Evolutionary conservation across 2,888 invertebrate species (phyloP).

Genomic region (Xylocampa areola): DNA sequence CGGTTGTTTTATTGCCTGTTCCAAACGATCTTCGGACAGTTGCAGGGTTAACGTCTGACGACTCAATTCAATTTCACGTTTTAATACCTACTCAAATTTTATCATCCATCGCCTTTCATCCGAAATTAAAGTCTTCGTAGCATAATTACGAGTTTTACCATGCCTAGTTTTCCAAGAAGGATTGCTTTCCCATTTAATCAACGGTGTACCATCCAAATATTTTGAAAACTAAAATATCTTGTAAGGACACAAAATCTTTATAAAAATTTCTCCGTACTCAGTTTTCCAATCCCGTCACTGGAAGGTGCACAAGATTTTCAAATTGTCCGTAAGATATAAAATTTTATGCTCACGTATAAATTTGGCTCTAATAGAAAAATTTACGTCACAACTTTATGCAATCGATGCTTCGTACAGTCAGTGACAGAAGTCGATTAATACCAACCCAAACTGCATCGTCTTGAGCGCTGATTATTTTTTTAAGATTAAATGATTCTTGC

Average conservation of each 20-base stretch:
- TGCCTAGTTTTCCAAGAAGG: neutral
- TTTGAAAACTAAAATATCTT: slow-evolving; percentile 29
- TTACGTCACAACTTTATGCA: slow-evolving; percentile 37
- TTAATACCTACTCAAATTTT: slow-evolving; percentile 38
- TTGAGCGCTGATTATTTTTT: too few relatives aligned
- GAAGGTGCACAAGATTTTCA: slow-evolving; percentile 28
- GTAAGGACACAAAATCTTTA: slow-evolving; percentile 25
- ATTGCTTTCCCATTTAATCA: slow-evolving; percentile 28
- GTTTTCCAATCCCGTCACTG: slow-evolving; percentile 32
- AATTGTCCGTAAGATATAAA: slow-evolving; percentile 44
- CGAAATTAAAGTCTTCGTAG: slow-evolving; percentile 34
- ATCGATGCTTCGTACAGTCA: slow-evolving; percentile 26
- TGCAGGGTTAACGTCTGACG: slow-evolving; percentile 22
- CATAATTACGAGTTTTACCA: slow-evolving; percentile 10
- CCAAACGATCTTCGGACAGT: slow-evolving; percentile 35
- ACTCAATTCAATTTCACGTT: slow-evolving; percentile 30
- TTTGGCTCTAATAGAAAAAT: slow-evolving; percentile 48
- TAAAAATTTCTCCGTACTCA: slow-evolving; percentile 19
- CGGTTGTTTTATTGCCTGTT: slow-evolving; percentile 31
- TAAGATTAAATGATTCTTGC: too few relatives aligned
- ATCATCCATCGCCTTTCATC: slow-evolving; percentile 18
- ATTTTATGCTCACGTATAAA: slow-evolving; percentile 46
- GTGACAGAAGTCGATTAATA: too few relatives aligned
- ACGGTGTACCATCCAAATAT: slow-evolving; percentile 18
- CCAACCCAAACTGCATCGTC: too few relatives aligned